Conservation (phyloP, 2,113 vertebrate species). For the Monopterus albus region DNA sequence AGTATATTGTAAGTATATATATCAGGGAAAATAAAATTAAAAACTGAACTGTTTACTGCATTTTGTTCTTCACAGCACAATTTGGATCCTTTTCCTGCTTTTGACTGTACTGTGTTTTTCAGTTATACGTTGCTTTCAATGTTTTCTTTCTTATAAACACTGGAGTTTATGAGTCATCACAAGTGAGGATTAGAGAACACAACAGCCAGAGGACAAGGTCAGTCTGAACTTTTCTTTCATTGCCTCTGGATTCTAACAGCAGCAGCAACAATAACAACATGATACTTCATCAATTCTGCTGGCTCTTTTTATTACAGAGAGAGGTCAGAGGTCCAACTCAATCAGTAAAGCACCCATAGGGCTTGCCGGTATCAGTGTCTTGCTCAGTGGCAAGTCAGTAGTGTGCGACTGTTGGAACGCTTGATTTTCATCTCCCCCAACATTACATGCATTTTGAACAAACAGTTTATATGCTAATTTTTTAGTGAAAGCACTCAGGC, state of each 20-base stretch:
- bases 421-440: too few relatives aligned
- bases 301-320: background rate
- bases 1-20: too few relatives aligned
- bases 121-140: background rate
- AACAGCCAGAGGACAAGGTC: constrained; percentile 2
- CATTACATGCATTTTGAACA: too few relatives aligned
- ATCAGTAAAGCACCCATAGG: too few relatives aligned
- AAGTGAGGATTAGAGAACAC: background rate
- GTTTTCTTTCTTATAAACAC: constrained; percentile 5
- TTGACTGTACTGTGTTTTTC: background rate
- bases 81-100: too few relatives aligned
- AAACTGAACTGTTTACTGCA: too few relatives aligned
- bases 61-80: background rate
- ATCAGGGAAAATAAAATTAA: background rate
- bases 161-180: constrained; percentile 12
- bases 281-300: background rate
- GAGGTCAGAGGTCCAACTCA: constrained; percentile 19
- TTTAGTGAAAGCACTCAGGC: too few relatives aligned
- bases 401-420: too few relatives aligned
- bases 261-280: constrained; percentile 5
- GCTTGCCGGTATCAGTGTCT: too few relatives aligned
- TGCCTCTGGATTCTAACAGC: background rate
- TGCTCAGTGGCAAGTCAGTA: background rate
- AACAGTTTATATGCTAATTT: too few relatives aligned
- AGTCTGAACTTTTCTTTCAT: constrained; percentile 8